A percentile compares a stretch with the other conserved stretches of the same genome.
Conservation (phyloP, 2,797 vertebrate genomes). For the Prionace glauca region DNA sequence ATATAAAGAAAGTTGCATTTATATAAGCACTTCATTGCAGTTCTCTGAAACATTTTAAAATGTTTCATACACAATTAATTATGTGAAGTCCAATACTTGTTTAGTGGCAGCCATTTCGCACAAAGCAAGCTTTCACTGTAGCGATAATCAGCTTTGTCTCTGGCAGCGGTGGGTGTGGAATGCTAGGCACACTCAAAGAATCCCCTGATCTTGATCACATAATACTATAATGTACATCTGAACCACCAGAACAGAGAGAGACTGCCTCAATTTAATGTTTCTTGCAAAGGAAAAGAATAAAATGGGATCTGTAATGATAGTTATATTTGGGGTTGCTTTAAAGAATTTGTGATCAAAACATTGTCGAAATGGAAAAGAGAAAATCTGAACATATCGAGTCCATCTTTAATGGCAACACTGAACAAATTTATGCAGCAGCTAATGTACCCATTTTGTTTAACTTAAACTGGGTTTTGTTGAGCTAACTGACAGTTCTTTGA, state of each 20-base stretch:
- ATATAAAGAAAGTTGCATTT: background rate
- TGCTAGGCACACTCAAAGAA: background rate
- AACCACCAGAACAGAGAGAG: background rate
- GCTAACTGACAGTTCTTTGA: slow-evolving; percentile 41
- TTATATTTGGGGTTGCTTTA: background rate
- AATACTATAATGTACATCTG: background rate
- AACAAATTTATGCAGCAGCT: slow-evolving; percentile 11
- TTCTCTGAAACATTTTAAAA: background rate
- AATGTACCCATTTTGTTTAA: background rate
- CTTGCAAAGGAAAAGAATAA: background rate
- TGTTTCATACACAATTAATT: background rate
- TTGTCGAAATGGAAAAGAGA: background rate
- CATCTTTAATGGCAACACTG: background rate
- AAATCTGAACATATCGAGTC: background rate
- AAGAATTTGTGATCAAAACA: background rate
- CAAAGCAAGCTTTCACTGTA: background rate
- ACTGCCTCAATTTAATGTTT: background rate
- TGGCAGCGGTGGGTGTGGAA: background rate
- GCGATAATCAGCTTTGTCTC: background rate
- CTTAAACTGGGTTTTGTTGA: background rate
- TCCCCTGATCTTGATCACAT: background rate
- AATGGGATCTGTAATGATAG: background rate
- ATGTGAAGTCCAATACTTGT: background rate
- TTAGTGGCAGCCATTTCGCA: background rate
- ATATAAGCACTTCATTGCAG: background rate